A percentile compares a stretch with the other conserved stretches of the same genome.
These are phyloP conservation scores for Discoglossus pictus DNA, from an alignment of 2,797 vertebrate species.

Conservation along the genomic window DNA sequence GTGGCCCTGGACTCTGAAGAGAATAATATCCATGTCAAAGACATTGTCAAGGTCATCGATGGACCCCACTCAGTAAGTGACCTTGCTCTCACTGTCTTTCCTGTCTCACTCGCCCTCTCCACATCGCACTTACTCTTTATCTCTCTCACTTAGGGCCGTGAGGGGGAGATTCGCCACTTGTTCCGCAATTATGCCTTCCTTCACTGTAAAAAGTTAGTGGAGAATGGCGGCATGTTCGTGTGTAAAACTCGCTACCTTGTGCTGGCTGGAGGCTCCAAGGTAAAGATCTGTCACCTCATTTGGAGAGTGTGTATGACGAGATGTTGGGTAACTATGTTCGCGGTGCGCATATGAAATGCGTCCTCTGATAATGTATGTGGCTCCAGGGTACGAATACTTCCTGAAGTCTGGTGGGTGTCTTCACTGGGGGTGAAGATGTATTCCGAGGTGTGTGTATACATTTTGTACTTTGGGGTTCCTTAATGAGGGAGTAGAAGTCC, in stretches of 20 bases:
- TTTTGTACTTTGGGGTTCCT: too few species aligned
- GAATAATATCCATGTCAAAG: slow-evolving; percentile 95
- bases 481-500: too few species aligned
- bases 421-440: too few species aligned
- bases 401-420: too few species aligned
- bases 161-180: slow-evolving; percentile 91
- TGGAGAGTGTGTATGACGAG: too few species aligned
- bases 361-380: too few species aligned
- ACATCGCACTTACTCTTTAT: not conserved
- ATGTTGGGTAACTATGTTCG: too few species aligned
- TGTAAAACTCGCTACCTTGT: slow-evolving; percentile 91
- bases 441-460: too few species aligned
- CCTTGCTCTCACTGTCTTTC: not conserved
- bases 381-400: too few species aligned
- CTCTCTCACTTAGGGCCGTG: slow-evolving; percentile 74
- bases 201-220: slow-evolving; percentile 96
- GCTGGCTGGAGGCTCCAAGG: slow-evolving; percentile 91
- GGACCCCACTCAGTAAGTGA: slow-evolving; percentile 87
- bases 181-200: slow-evolving; percentile 90
- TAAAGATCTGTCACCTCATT: slow-evolving; percentile 49
- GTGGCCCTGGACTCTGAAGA: slow-evolving; percentile 94
- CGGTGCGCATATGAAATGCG: too few species aligned
- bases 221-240: slow-evolving; percentile 97
- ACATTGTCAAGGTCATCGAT: slow-evolving; percentile 95
- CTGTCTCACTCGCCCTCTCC: not conserved